Conservation (phyloP, 2,888 invertebrate genomes). For the Orthonevra nobilis region DNA sequence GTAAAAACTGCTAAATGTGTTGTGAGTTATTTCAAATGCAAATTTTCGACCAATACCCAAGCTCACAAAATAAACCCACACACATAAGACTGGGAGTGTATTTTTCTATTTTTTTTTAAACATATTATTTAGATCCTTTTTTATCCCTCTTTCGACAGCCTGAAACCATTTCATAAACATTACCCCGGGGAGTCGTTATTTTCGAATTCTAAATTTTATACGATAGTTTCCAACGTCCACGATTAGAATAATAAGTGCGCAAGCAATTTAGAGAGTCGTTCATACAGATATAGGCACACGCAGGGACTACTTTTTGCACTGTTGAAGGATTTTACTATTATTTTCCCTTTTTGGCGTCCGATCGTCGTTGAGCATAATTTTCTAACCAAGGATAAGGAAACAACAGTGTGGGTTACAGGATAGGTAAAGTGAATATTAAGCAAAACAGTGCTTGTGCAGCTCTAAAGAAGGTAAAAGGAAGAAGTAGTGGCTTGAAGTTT, state of each 20-base stretch:
- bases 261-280: conserved; percentile 27
- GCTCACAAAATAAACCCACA: conserved; percentile 53
- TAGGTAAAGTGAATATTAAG: no score
- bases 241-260: conserved; percentile 65
- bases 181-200: conserved; percentile 62
- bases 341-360: no score
- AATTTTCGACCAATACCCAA: conserved; percentile 49
- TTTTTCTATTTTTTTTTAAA: conserved; percentile 2
- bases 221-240: conserved; percentile 60
- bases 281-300: conserved; percentile 15
- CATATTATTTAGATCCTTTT: background rate
- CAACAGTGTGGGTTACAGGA: no score
- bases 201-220: conserved; percentile 66
- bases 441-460: no score
- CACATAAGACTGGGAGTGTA: no score
- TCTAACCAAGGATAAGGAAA: no score
- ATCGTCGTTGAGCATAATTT: no score
- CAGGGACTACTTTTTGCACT: no score
- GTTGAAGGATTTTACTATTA: no score
- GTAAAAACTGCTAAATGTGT: conserved; percentile 24
- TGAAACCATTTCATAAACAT: conserved; percentile 53
- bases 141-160: background rate
- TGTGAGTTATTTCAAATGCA: conserved; percentile 64
- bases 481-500: no score
- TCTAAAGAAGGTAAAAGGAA: no score